These are phyloP conservation scores for Sebastes jordani DNA, from an alignment of 2,797 vertebrate species.

Conservation along the genomic window DNA sequence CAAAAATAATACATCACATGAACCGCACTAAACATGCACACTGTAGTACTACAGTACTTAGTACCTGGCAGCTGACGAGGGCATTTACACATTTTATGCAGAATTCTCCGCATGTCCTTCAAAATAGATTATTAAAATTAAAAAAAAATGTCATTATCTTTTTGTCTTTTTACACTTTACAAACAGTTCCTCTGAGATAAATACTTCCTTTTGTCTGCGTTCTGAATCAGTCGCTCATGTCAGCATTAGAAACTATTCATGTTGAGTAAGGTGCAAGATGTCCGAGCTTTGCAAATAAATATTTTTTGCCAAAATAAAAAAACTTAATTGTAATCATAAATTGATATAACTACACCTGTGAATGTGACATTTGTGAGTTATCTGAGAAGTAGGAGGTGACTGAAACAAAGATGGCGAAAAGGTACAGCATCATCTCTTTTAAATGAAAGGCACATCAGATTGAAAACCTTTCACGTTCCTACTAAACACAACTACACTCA, in stretches of 20 bases:
- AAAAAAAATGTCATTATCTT: slow-evolving; percentile 33
- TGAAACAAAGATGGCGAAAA: slow-evolving; percentile 17
- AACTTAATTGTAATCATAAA: background rate
- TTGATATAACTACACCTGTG: slow-evolving; percentile 6
- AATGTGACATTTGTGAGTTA: slow-evolving; percentile 28
- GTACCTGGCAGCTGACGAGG: slow-evolving; percentile 66
- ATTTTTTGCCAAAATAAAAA: slow-evolving; percentile 44
- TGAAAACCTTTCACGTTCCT: slow-evolving; percentile 47
- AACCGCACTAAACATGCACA: slow-evolving; percentile 67
- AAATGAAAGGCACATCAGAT: slow-evolving; percentile 70
- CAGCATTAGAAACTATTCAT: slow-evolving; percentile 38
- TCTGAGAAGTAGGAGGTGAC: slow-evolving; percentile 15
- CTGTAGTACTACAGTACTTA: slow-evolving; percentile 39
- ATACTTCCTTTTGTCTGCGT: slow-evolving; percentile 29
- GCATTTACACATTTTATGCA: slow-evolving; percentile 70
- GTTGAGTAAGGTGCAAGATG: slow-evolving; percentile 73
- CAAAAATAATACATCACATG: slow-evolving; percentile 74
- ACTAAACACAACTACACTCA: background rate
- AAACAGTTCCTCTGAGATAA: slow-evolving; percentile 65
- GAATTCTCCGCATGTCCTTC: slow-evolving; percentile 56
- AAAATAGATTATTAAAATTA: slow-evolving; percentile 64
- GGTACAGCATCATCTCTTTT: slow-evolving; percentile 44
- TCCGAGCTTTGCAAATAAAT: slow-evolving; percentile 71
- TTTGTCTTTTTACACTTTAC: slow-evolving; percentile 77
- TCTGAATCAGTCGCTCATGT: slow-evolving; percentile 43